Conservation (phyloP, 2,888 invertebrate species). For the Hemicrepidius hirtus region DNA sequence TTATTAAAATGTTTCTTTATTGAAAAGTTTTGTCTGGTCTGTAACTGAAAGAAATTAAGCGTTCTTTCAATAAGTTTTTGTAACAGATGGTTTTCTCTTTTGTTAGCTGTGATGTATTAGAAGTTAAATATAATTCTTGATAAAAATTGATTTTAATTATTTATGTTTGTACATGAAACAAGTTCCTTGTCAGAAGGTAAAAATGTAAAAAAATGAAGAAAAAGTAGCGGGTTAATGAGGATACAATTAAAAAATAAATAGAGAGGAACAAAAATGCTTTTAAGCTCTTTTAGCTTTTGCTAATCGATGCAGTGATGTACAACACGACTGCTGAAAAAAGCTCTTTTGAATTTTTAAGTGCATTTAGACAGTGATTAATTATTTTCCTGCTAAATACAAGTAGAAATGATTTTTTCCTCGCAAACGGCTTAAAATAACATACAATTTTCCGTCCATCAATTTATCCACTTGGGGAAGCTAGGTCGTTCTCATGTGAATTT, state of each 20-base stretch:
- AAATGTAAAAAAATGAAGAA: conserved; percentile 26
- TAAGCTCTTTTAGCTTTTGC: conserved; percentile 57
- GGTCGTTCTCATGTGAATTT: not conserved
- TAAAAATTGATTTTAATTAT: not conserved
- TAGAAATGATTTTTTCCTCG: conserved; percentile 41
- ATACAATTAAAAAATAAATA: conserved; percentile 58
- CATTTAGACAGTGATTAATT: conserved; percentile 68
- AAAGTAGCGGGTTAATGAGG: conserved; percentile 50
- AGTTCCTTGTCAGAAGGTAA: conserved; percentile 8
- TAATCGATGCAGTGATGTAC: conserved; percentile 57
- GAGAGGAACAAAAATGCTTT: conserved; percentile 61
- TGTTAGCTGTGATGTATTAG: not conserved
- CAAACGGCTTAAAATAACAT: conserved; percentile 28
- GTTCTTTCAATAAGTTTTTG: not conserved
- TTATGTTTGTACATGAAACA: conserved; percentile 9
- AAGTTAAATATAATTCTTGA: no score
- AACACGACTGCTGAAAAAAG: conserved; percentile 58
- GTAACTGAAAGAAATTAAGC: conserved; percentile 48
- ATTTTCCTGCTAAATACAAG: conserved; percentile 48
- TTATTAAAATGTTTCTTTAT: conserved; percentile 58
- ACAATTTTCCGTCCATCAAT: conserved; percentile 17
- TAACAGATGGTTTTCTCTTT: conserved; percentile 3
- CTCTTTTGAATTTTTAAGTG: conserved; percentile 66
- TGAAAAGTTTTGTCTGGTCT: conserved; percentile 54
- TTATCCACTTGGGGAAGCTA: not conserved